Evolutionary conservation across 2,888 invertebrate genomes (phyloP), one percentile per base, ranked within the genome.

Genomic region (Ophonus ardosiacus): DNA sequence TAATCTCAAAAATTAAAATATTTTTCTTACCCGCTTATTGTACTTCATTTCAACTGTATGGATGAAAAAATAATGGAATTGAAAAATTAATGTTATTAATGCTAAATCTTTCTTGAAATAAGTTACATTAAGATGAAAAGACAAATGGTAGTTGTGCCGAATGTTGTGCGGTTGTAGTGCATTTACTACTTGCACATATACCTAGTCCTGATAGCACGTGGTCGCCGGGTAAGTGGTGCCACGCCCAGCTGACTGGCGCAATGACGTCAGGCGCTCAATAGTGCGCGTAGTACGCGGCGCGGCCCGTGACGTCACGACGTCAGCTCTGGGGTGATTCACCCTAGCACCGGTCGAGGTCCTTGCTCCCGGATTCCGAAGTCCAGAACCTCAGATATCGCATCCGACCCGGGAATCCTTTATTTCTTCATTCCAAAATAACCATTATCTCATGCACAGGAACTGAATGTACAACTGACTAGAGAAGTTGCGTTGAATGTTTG

Each of bases 221-320:
- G 57, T 21, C 43, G 56, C 17, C 59, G 15, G 24, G 59, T 18
- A 57, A 21, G 78, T 40, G 80, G 31, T 59, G 88, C 90, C 90
- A 90, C 90, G 88, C 90, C 90, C 90, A 91, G 90, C 90, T 90
- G 91, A 74, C 59, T 90, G 89, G 89, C 89, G 89, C 89, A 89
- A 87, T 90, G 90, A 91, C 91, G 91, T 91, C 90, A 90, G 7
- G 15, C 24, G 80, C 87, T 88, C 63, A 18, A 80, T 59, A 59
- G 24, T 51, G 18, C 63, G 18, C 17, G 31, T 61, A 80, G 18
- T 61, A 40, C 57, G 31, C 43, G 76, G n/a, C 17, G 51, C 51
- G 43, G 17, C 17, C 43, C 56, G 38, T 85, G 76, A 43, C 68
- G 63, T 76, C 84, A 78, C 24, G 38, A 18, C 81, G 71, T n/a